These are phyloP conservation scores for Nemotelus nigrinus DNA, from an alignment of 2,888 invertebrate species.

Conservation along the genomic window DNA sequence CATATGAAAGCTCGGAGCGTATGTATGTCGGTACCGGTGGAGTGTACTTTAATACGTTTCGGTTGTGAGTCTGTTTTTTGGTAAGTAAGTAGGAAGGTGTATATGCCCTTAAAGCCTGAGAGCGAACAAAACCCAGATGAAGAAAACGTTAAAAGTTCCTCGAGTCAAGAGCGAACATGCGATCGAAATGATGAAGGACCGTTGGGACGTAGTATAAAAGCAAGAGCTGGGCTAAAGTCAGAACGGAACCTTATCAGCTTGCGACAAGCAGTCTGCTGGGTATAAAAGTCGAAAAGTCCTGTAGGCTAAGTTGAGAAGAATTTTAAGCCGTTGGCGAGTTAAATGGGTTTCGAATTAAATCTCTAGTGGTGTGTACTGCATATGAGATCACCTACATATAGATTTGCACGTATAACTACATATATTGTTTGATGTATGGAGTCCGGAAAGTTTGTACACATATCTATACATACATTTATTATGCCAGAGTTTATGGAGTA, in stretches of 20 bases:
- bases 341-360: slow-evolving; percentile 58
- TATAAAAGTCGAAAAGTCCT: slow-evolving; percentile 63
- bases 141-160: slow-evolving; percentile 22
- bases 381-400: slow-evolving; percentile 7
- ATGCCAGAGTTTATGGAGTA: too few relatives aligned
- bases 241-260: slow-evolving; percentile 21
- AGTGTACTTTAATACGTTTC: too few relatives aligned
- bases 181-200: not conserved
- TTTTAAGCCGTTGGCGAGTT: slow-evolving; percentile 58
- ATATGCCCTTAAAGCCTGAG: slow-evolving; percentile 13
- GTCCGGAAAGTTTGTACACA: too few relatives aligned
- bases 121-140: slow-evolving; percentile 19
- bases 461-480: too few relatives aligned
- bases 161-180: slow-evolving; percentile 19
- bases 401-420: not conserved
- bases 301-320: slow-evolving; percentile 62
- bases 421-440: not conserved
- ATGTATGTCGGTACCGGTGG: too few relatives aligned
- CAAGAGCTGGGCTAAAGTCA: not conserved
- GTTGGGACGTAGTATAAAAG: not conserved
- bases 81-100: too few relatives aligned
- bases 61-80: too few relatives aligned
- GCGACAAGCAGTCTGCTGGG: slow-evolving; percentile 15
- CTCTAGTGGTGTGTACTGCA: slow-evolving; percentile 48
- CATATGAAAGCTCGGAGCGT: not conserved